Percentiles rank a stretch among this genome's conserved stretches.
phyloP scores from a whole-genome alignment of 2,888 invertebrate species.

The Conistra vaccinii region DNA sequence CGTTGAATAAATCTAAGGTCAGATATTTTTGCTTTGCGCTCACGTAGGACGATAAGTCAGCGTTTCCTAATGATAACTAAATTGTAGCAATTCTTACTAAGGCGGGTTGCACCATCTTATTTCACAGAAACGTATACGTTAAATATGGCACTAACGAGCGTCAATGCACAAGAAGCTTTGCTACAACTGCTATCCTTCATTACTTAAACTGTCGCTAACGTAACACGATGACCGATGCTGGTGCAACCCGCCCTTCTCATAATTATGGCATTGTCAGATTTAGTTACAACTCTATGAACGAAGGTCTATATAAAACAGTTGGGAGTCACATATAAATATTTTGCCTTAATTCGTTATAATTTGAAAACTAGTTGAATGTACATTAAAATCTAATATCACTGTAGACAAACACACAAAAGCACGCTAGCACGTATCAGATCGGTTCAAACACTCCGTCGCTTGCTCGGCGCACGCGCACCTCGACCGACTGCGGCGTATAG shows the following conservation, averaged over 20 bases:
- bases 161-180: slow-evolving; percentile 58
- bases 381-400: slow-evolving; percentile 82
- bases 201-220: slow-evolving; percentile 43
- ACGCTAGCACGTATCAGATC: slow-evolving; percentile 73
- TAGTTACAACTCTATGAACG: slow-evolving; percentile 32
- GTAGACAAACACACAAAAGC: slow-evolving; percentile 80
- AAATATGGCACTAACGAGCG: slow-evolving; percentile 61
- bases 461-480: slow-evolving; percentile 2
- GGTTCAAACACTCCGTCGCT: slow-evolving; percentile 58
- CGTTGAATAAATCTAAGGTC: not conserved
- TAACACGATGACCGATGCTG: slow-evolving; percentile 11
- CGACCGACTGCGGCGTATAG: slow-evolving; percentile 22
- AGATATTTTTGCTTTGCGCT: not conserved
- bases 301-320: slow-evolving; percentile 64
- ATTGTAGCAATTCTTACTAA: slow-evolving; percentile 37
- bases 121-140: slow-evolving; percentile 42
- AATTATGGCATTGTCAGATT: slow-evolving; percentile 58
- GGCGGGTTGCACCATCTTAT: slow-evolving; percentile 20
- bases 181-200: slow-evolving; percentile 35
- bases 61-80: slow-evolving; percentile 14
- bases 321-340: slow-evolving; percentile 60
- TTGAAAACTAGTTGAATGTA: slow-evolving; percentile 68
- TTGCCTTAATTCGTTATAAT: slow-evolving; percentile 66
- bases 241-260: slow-evolving; percentile 44
- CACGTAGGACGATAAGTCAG: slow-evolving; percentile 3